Base-by-base conservation (phyloP, 2,113 vertebrate species). In the Pelecanoides urinatrix region DNA sequence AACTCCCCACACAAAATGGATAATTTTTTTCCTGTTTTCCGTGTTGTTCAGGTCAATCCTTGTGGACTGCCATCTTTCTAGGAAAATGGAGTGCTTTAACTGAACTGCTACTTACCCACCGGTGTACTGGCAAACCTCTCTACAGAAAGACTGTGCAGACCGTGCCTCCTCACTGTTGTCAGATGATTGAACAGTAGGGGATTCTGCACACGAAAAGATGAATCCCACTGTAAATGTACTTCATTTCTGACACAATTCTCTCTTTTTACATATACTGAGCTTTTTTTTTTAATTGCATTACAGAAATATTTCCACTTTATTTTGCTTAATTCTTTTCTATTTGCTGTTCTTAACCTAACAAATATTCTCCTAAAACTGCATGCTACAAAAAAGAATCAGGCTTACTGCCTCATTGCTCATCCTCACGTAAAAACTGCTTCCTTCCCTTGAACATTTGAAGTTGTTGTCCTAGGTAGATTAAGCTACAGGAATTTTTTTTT, bases 91-190 rank as follows among this genome's bases (percentile, higher is more conserved):
- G 19, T 2, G 6, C n/a, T 80, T 1, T 10, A 76, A 19, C 1
- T 40, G 40, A 80, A 66, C 49, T 72, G 65, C 26, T 94, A 96
- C 97, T 97, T 96, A 99, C 99, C 99, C 98, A 75, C 94, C 97
- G 21, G 98, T 98, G 92, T 98, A 98, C 30, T 98, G 98, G 61
- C 92, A 98, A 93, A 99, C 40, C 52, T 98, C 94, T 88, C 95
- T 96, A 90, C 98, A 98, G 84, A 99, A 98, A 56, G 98, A 98
- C 80, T 98, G 97, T 32, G 99, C 99, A 47, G 98, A 97, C 58
- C 7, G 98, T 42, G 98, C 97, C 93, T 99, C 99, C 92, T 99
- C 99, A 15, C 98, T 98, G 61, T 98, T 98, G 49, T 98, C 98
- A 93, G 95, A 97, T 47, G 96, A 95, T 10, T 47, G 97, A 83